These are phyloP conservation scores for Neogobius melanostomus DNA, from an alignment of 2,113 vertebrate species.

Conservation along the genomic window DNA sequence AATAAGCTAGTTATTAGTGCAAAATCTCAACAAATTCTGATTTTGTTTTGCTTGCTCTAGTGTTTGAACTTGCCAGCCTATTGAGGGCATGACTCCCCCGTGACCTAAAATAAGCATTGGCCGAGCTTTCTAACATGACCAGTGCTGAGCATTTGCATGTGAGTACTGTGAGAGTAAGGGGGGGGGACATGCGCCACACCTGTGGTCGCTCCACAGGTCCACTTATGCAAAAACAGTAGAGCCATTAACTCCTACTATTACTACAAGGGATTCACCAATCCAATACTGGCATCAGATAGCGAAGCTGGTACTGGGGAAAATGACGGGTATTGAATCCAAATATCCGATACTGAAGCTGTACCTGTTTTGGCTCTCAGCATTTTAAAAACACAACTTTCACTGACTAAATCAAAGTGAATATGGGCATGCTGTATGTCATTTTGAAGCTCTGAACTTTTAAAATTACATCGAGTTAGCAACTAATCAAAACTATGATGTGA, in stretches of 20 bases:
- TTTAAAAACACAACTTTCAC: no score
- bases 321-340: not conserved
- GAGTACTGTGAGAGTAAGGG: slow-evolving; percentile 41
- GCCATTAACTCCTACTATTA: not conserved
- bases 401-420: no score
- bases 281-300: no score
- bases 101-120: slow-evolving; percentile 5
- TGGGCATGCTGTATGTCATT: slow-evolving; percentile 12
- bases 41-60: no score
- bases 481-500: no score
- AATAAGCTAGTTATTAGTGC: no score
- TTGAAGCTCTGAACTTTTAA: not conserved
- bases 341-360: not conserved
- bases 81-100: not conserved
- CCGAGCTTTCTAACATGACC: slow-evolving; percentile 1
- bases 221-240: slow-evolving; percentile 63
- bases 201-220: slow-evolving; percentile 61
- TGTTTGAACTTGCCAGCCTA: no score
- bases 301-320: no score
- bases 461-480: no score
- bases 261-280: no score
- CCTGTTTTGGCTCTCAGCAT: no score
- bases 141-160: slow-evolving; percentile 48
- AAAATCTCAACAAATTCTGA: no score
- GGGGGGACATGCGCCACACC: slow-evolving; percentile 70